Conservation (phyloP, 2,113 vertebrate species). For the Lycaon pictus region DNA sequence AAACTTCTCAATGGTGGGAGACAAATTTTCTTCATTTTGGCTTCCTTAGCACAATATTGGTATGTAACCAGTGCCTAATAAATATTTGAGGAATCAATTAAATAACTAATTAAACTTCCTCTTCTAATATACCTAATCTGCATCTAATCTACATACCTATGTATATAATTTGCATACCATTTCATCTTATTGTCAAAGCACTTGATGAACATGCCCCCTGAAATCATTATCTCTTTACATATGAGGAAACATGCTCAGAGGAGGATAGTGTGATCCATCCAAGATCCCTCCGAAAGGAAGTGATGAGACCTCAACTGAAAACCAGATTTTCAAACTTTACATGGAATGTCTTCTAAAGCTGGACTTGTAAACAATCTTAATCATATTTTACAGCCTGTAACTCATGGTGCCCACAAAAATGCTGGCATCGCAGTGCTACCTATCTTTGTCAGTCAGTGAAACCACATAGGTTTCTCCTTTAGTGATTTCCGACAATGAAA, state of each 20-base stretch:
- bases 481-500: background rate
- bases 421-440: too few relatives aligned
- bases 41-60: background rate
- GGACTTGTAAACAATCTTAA: background rate
- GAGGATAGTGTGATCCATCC: background rate
- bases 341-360: background rate
- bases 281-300: background rate
- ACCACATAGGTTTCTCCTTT: background rate
- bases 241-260: background rate
- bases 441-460: background rate
- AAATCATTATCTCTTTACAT: background rate
- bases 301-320: background rate
- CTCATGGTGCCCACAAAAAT: too few relatives aligned
- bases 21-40: background rate
- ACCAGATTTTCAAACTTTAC: background rate
- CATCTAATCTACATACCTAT: background rate
- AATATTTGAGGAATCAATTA: background rate
- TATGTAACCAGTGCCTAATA: background rate
- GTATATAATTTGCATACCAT: background rate
- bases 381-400: too few relatives aligned
- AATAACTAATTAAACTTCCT: background rate
- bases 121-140: background rate
- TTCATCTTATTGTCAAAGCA: background rate
- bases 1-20: background rate
- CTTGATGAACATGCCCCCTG: background rate